Percentiles rank a stretch among this genome's conserved stretches.
Evolutionary conservation across 2,797 vertebrate species (phyloP).

Genomic region (Clarias fuscus): DNA sequence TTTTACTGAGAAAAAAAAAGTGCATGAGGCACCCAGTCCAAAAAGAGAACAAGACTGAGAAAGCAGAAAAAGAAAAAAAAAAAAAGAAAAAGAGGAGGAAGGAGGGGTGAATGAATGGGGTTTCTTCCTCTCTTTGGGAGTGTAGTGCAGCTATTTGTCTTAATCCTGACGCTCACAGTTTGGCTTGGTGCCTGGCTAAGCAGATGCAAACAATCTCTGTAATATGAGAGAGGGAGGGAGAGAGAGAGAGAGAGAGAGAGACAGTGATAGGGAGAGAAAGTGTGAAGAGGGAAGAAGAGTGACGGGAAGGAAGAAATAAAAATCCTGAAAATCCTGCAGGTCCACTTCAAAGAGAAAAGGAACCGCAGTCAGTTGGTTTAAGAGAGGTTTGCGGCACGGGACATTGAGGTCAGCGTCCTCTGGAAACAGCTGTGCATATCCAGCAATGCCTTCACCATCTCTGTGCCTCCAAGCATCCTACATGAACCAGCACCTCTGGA

Average conservation of each 20-base stretch:
- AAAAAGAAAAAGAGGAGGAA: slow-evolving; percentile 43
- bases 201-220: slow-evolving; percentile 64
- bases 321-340: slow-evolving; percentile 48
- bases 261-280: background rate
- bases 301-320: slow-evolving; percentile 39
- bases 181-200: slow-evolving; percentile 63
- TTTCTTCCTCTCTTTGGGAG: slow-evolving; percentile 62
- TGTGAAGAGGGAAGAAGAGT: background rate
- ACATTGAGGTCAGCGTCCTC: slow-evolving; percentile 34
- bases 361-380: slow-evolving; percentile 15
- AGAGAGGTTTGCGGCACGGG: slow-evolving; percentile 27
- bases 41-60: slow-evolving; percentile 51
- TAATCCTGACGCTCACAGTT: slow-evolving; percentile 65
- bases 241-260: background rate
- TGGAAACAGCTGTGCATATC: slow-evolving; percentile 50
- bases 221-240: slow-evolving; percentile 43
- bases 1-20: slow-evolving; percentile 54
- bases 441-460: slow-evolving; percentile 7
- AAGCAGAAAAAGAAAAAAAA: slow-evolving; percentile 32
- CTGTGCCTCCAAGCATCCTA: background rate
- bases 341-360: slow-evolving; percentile 59
- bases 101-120: slow-evolving; percentile 64
- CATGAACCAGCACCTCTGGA: background rate
- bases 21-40: slow-evolving; percentile 35
- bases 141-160: slow-evolving; percentile 63